Evolutionary conservation across 23 tunicate species (phyloP).

Genomic region (Phallusia fumigata): DNA sequence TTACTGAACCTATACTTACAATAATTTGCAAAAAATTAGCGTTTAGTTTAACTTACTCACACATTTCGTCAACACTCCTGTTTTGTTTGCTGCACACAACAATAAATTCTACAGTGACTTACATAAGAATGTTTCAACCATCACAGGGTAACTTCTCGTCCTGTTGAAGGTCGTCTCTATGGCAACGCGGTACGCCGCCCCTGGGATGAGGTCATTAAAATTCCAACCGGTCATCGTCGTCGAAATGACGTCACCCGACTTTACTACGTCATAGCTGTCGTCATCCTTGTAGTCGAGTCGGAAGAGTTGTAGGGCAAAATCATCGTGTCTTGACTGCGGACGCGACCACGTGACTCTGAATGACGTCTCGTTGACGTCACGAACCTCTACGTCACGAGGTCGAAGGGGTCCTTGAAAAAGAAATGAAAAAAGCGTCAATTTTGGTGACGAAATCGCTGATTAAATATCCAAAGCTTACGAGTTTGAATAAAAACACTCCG

Average conservation of each 20-base stretch:
- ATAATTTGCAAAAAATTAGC: no score
- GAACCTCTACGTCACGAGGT: neutral
- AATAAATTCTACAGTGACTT: no score
- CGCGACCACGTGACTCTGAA: neutral
- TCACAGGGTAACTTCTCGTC: neutral
- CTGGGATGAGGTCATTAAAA: neutral
- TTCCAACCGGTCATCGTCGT: neutral
- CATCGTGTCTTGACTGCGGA: neutral
- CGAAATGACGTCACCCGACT: neutral
- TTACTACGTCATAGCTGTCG: no score
- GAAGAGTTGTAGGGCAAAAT: neutral
- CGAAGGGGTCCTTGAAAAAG: neutral
- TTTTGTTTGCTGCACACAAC: no score
- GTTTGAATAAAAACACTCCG: neutral
- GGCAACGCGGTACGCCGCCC: neutral
- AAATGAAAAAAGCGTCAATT: no score
- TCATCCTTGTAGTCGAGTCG: neutral
- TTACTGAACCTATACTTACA: no score
- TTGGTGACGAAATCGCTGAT: no score
- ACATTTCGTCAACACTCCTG: no score
- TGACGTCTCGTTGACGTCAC: neutral
- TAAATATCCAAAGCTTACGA: no score
- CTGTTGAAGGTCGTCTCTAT: neutral
- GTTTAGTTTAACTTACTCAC: no score
- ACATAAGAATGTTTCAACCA: neutral